Evolutionary conservation across 2,113 vertebrate species (phyloP), one percentile per base, ranked within the genome.

Genomic region (Haliaeetus leucogaster): DNA sequence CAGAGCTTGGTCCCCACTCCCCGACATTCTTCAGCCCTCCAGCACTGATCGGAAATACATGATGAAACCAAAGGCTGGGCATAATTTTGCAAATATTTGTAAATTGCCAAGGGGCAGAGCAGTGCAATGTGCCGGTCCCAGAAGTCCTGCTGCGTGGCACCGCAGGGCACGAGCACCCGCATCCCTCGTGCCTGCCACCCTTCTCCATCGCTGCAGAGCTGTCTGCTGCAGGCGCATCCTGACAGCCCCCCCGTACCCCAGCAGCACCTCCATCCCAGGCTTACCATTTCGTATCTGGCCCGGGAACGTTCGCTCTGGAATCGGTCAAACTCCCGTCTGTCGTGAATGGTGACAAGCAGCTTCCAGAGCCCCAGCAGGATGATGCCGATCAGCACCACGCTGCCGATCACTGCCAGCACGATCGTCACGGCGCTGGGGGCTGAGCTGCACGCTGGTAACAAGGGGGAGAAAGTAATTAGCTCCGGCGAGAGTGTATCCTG

Each of bases 221-320:
- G n/a, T 72, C 18, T 77, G n/a, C 53, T 68, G 52, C 43, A 2
- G 4, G 20, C 0, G 1, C 25, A 62, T 16, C 40, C 59, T 4
- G 1, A 38, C 0, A 42, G 25, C 63, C 16, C 17, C 61, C 38
- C 19, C 6, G 3, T 1, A 12, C 9, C 14, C 17, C 59, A 63
- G 23, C 22, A 89, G 76, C 11, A 47, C 13, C 58, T n/a, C 65
- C 3, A 2, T 1, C 25, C 30, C 10, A 0, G 25, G 29, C 98
- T 98, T 81, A 99, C 99, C 99, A 99, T 99, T 96, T 99, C 99
- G 0, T 99, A 99, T 96, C 99, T 98, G 22, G 99, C 99, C 12
- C 99, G 98, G 68, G 99, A 99, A 1, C 99, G 99, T 9, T 99
- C 99, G 0, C 96, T 99, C 97, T 99, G 99, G 97, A 99, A 99